Conservation (phyloP, 2,113 vertebrate genomes). For the Eurypyga helias region DNA sequence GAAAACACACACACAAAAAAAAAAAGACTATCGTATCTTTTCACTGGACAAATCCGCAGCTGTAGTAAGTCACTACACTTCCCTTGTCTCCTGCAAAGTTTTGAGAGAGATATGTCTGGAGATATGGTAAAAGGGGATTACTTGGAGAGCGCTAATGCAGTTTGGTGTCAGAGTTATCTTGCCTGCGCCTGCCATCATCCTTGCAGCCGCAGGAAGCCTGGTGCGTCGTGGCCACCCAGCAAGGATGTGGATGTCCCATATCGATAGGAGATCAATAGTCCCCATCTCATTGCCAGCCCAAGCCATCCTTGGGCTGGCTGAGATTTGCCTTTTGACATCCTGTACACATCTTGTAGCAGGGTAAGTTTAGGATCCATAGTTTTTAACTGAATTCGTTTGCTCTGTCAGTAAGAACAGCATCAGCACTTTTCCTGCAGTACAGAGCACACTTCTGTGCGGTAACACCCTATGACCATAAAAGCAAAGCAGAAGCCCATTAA, state of each 20-base stretch:
- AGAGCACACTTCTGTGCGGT: not conserved
- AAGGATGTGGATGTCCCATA: not conserved
- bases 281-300: not conserved
- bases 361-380: not conserved
- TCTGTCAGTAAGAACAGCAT: not conserved
- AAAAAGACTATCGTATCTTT: not conserved
- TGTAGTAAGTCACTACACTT: not conserved
- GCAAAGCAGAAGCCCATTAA: not conserved
- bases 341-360: not conserved
- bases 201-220: not conserved
- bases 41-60: not conserved
- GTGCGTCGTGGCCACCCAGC: not conserved
- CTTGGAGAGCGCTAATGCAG: not conserved
- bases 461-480: not conserved
- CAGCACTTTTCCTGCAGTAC: not conserved
- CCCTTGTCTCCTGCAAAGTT: not conserved
- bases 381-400: not conserved
- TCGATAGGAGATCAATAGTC: not conserved
- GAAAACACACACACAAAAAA: no score
- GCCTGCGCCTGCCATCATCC: not conserved
- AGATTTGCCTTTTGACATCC: not conserved
- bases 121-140: not conserved
- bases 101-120: not conserved
- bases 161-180: not conserved
- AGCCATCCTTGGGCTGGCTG: not conserved